Conservation (phyloP, 2,888 invertebrate genomes). For the Sabellastarte sp. region DNA sequence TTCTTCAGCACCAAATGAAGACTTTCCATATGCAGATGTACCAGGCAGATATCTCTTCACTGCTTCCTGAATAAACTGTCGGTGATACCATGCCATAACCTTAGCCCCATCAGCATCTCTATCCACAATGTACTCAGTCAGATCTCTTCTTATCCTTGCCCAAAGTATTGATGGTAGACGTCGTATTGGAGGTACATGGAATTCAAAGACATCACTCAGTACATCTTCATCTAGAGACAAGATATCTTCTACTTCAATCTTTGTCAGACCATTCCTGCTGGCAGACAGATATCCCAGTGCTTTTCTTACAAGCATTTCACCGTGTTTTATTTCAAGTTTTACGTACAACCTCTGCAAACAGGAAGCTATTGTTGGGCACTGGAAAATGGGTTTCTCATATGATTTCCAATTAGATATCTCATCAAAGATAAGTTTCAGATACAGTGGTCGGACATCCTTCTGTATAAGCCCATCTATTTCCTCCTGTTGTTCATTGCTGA, state of each 20-base stretch:
- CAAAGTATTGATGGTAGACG: conserved; percentile 2
- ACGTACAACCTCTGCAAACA: neutral
- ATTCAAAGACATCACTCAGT: neutral
- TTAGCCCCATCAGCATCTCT: conserved; percentile 1
- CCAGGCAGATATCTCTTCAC: neutral
- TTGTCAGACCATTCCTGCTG: neutral
- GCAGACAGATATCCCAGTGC: neutral
- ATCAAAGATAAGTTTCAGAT: conserved; percentile 38
- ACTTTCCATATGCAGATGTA: neutral
- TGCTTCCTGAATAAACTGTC: neutral
- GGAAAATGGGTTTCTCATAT: conserved; percentile 14
- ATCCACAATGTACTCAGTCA: neutral
- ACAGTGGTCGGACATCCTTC: conserved; percentile 37
- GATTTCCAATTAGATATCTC: conserved; percentile 41
- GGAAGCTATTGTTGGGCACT: neutral
- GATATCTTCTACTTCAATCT: neutral
- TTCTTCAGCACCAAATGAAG: neutral
- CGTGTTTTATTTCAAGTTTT: neutral
- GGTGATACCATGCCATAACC: conserved; percentile 3
- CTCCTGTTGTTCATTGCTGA: conserved; percentile 32
- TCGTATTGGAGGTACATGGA: neutral
- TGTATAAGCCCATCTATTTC: conserved; percentile 34
- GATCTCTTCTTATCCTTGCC: neutral
- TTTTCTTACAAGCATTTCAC: neutral
- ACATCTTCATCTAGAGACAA: conserved; percentile 1